A percentile compares a stretch with the other conserved stretches of the same genome.
Evolutionary conservation across 2,113 vertebrate genomes (phyloP).

Genomic region (Dicerorhinus sumatrensis): DNA sequence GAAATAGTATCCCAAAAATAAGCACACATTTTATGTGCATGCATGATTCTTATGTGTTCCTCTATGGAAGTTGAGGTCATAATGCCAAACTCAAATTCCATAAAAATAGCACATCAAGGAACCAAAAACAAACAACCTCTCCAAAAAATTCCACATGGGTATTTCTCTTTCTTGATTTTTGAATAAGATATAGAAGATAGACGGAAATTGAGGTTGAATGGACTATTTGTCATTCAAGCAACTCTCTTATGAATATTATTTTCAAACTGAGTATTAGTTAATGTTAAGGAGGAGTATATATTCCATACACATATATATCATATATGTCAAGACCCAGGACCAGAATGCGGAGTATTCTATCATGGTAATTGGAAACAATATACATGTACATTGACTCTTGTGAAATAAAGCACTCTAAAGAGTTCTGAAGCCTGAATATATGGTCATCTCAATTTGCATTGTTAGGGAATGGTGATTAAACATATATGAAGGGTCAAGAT

Average conservation of each 20-base stretch:
- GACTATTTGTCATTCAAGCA: neutral
- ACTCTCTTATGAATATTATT: too few species aligned
- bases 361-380: neutral
- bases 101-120: neutral
- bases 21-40: neutral
- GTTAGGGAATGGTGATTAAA: neutral
- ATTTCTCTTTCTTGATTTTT: neutral
- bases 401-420: neutral
- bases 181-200: neutral
- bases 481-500: too few species aligned
- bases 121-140: rapidly evolving
- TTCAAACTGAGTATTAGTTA: neutral
- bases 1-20: neutral
- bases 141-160: rapidly evolving
- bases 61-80: neutral
- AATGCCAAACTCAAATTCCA: neutral
- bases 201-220: neutral
- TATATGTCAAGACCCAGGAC: neutral
- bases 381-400: too few species aligned
- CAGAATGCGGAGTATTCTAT: neutral
- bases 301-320: neutral
- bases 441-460: neutral
- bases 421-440: neutral
- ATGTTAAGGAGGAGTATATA: neutral
- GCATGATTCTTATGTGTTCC: neutral